These are phyloP conservation scores for Stictocephala bisonia DNA, from an alignment of 2,888 invertebrate species.

Conservation along the genomic window DNA sequence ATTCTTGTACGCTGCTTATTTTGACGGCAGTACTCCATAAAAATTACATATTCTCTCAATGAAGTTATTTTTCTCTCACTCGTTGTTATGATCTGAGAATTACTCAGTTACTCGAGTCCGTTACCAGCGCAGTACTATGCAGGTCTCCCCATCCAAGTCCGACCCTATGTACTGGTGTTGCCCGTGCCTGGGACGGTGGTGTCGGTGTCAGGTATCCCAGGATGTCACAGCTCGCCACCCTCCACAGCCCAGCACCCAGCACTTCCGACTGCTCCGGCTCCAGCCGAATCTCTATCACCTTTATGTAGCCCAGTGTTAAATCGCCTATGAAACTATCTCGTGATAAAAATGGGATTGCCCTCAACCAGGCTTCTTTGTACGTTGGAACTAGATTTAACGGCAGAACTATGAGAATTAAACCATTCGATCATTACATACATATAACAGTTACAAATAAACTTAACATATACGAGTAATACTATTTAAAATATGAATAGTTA, in stretches of 20 bases:
- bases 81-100: no score
- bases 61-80: no score
- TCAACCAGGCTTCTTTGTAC: background rate
- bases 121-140: no score
- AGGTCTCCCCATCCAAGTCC: background rate
- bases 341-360: background rate
- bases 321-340: background rate
- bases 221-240: conserved; percentile 29
- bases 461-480: no score
- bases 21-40: no score
- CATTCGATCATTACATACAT: no score
- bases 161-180: background rate
- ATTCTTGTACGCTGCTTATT: no score
- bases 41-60: no score
- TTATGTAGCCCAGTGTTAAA: background rate
- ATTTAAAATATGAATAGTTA: no score
- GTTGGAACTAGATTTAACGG: background rate
- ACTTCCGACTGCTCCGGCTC: background rate
- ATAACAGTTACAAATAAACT: no score
- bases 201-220: conserved; percentile 26
- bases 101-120: no score
- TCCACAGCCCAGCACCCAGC: conserved; percentile 17
- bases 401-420: no score
- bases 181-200: background rate
- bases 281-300: background rate